Conservation (phyloP, 2,888 invertebrate genomes). For the Itoplectis maculator region DNA sequence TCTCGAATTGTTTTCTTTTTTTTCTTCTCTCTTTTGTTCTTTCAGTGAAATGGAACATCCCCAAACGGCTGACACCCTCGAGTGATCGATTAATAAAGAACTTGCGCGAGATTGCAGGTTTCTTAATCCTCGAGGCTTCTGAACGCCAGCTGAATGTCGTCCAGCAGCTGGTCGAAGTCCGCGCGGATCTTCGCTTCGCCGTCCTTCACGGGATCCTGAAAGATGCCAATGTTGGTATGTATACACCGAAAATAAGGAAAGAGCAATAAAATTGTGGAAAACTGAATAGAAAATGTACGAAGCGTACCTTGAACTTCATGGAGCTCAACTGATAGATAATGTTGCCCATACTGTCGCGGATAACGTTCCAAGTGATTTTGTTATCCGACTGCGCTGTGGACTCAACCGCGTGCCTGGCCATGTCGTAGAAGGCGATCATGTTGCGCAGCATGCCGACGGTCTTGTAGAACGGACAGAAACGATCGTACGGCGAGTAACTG, state of each 20-base stretch:
- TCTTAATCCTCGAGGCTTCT: constrained; percentile 98
- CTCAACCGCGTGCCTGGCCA: constrained; percentile 99
- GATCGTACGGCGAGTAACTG: constrained; percentile 95
- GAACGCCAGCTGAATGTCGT: constrained; percentile 98
- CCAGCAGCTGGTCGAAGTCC: constrained; percentile 98
- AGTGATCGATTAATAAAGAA: constrained; percentile 64
- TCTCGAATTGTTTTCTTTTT: constrained; percentile 26
- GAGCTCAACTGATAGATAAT: constrained; percentile 98
- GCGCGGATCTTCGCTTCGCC: constrained; percentile 98
- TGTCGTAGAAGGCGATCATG: constrained; percentile 99
- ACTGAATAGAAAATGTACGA: constrained; percentile 24
- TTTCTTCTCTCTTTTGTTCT: constrained; percentile 11
- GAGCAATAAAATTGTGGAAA: constrained; percentile 33
- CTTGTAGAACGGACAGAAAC: constrained; percentile 99
- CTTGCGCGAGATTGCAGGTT: constrained; percentile 43
- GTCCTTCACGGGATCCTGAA: constrained; percentile 98
- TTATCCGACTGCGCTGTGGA: constrained; percentile 99
- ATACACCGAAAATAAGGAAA: neutral
- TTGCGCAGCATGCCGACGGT: constrained; percentile 99
- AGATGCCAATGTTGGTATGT: neutral
- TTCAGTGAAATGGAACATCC: constrained; percentile 71
- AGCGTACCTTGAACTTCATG: constrained; percentile 98
- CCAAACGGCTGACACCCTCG: constrained; percentile 67
- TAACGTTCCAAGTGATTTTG: constrained; percentile 99
- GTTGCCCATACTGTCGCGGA: constrained; percentile 98